Conservation (phyloP, 2,888 invertebrate genomes). For the Callyntrura sp. region DNA sequence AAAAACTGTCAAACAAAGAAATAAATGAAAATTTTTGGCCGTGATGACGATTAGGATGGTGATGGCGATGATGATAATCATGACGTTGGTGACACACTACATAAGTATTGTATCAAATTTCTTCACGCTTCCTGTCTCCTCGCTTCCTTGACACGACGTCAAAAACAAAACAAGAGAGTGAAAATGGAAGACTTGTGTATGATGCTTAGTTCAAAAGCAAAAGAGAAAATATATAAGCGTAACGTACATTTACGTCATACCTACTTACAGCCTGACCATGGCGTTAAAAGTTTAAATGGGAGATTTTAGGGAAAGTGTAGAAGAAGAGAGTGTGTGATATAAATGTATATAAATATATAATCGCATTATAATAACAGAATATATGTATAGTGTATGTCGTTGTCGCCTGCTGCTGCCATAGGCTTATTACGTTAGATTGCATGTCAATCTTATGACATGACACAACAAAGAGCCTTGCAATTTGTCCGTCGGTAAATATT, state of each 20-base stretch:
- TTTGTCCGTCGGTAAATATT: conserved; percentile 23
- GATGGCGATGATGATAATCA: too few relatives aligned
- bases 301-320: neutral
- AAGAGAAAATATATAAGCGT: neutral
- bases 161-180: neutral
- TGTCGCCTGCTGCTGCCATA: neutral
- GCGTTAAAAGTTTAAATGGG: neutral
- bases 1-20: conserved; percentile 14
- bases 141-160: neutral
- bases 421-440: conserved; percentile 8
- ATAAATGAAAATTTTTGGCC: neutral
- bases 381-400: neutral
- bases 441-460: conserved; percentile 23
- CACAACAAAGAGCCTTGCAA: conserved; percentile 7
- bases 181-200: neutral
- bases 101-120: conserved; percentile 32
- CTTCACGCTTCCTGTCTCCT: conserved; percentile 1
- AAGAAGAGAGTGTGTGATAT: neutral
- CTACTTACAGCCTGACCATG: neutral
- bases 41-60: neutral
- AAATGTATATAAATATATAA: neutral
- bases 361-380: too few relatives aligned
- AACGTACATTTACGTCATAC: neutral
- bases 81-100: neutral
- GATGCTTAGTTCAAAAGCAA: too few relatives aligned